These are phyloP conservation scores for Zaprionus nigranus DNA, from an alignment of 1,140 invertebrate genomes.

Conservation along the genomic window DNA sequence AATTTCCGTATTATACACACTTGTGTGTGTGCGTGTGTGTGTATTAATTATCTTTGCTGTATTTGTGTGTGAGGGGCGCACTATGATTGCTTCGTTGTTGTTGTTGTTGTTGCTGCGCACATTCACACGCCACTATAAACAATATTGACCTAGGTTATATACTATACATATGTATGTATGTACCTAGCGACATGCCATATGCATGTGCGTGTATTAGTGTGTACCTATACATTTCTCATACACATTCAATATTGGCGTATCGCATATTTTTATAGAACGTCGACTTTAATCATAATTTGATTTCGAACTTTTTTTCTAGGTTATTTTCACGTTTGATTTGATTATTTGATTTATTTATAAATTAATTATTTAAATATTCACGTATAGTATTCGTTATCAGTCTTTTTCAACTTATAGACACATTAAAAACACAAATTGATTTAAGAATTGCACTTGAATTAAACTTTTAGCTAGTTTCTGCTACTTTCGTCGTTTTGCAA, in stretches of 20 bases:
- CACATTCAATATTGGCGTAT: slow-evolving; percentile 7
- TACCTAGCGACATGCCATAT: slow-evolving; percentile 3
- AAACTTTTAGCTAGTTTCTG: slow-evolving; percentile 19
- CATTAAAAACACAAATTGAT: slow-evolving; percentile 40
- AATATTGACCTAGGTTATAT: slow-evolving; percentile 84
- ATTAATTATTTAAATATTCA: slow-evolving; percentile 19
- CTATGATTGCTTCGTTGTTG: slow-evolving; percentile 51
- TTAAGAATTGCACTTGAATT: slow-evolving; percentile 51
- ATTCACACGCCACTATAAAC: slow-evolving; percentile 82
- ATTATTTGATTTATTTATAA: slow-evolving; percentile 21
- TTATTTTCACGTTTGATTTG: slow-evolving; percentile 10
- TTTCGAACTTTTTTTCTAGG: slow-evolving; percentile 20
- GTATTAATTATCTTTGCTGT: slow-evolving; percentile 62
- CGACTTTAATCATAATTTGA: slow-evolving; percentile 19
- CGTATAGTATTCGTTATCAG: slow-evolving; percentile 44
- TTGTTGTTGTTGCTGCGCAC: slow-evolving; percentile 58
- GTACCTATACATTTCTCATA: slow-evolving; percentile 17
- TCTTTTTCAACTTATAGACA: slow-evolving; percentile 44
- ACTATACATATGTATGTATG: slow-evolving; percentile 30
- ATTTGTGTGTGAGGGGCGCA: slow-evolving; percentile 33
- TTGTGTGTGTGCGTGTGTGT: slow-evolving; percentile 24
- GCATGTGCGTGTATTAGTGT: slow-evolving; percentile 12
- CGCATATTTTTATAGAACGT: slow-evolving; percentile 4
- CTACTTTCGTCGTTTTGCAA: slow-evolving; percentile 12
- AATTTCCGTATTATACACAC: slow-evolving; percentile 38